Percentiles rank a stretch among this genome's conserved stretches.
Conservation (phyloP, 1,140 invertebrate genomes). For the Drosophila seguyi region DNA sequence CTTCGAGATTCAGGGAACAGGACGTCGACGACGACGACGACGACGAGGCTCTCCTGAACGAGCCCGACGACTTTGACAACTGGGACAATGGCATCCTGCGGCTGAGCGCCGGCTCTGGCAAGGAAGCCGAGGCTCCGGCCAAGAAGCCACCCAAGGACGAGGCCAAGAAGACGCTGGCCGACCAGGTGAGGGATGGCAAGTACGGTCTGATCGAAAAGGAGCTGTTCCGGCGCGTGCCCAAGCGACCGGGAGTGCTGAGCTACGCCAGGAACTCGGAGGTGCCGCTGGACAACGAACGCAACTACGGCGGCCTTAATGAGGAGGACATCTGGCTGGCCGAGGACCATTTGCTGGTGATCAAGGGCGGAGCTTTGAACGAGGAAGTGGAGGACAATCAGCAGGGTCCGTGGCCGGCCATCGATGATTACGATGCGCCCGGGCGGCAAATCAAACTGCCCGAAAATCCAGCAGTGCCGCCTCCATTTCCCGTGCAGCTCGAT, state of each 20-base stretch:
- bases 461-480: slow-evolving; percentile 92
- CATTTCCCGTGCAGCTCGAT: slow-evolving; percentile 94
- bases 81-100: slow-evolving; percentile 89
- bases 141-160: slow-evolving; percentile 88
- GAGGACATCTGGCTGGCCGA: slow-evolving; percentile 96
- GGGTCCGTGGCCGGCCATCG: slow-evolving; percentile 91
- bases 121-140: slow-evolving; percentile 85
- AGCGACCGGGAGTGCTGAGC: slow-evolving; percentile 92
- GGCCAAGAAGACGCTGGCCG: slow-evolving; percentile 92
- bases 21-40: slow-evolving; percentile 22
- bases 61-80: slow-evolving; percentile 85
- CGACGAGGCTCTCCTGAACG: slow-evolving; percentile 79
- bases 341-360: slow-evolving; percentile 93
- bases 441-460: slow-evolving; percentile 92
- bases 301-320: slow-evolving; percentile 91
- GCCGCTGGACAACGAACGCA: slow-evolving; percentile 91
- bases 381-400: slow-evolving; percentile 42
- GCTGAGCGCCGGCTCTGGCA: slow-evolving; percentile 89
- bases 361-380: slow-evolving; percentile 88
- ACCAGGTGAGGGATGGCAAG: slow-evolving; percentile 94
- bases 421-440: slow-evolving; percentile 91
- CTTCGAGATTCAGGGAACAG: not conserved
- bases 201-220: slow-evolving; percentile 95
- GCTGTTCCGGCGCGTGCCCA: slow-evolving; percentile 89
- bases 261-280: slow-evolving; percentile 92